Percentiles rank a stretch among this genome's conserved stretches.
Conservation (phyloP, 2,797 vertebrate genomes). For the Pipistrellus pygmaeus region DNA sequence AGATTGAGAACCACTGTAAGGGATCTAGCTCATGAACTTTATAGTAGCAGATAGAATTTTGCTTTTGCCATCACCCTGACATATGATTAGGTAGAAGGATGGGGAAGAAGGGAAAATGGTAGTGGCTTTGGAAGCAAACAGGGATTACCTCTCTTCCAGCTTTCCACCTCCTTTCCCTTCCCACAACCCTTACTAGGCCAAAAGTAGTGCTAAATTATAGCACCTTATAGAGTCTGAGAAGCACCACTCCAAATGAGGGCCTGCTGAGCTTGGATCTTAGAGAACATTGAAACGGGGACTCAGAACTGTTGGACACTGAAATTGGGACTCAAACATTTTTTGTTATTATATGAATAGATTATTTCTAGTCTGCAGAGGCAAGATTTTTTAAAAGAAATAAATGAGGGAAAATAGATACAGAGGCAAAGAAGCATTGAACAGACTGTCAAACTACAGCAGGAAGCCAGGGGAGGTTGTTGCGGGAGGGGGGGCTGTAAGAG, state of each 20-base stretch:
- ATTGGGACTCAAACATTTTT: too few species aligned
- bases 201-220: not conserved
- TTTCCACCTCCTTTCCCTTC: not conserved
- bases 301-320: too few species aligned
- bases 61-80: not conserved
- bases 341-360: too few species aligned
- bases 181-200: not conserved
- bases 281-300: not conserved
- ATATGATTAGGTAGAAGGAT: not conserved
- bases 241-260: not conserved
- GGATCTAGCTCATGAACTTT: not conserved
- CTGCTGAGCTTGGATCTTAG: not conserved
- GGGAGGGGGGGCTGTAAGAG: too few species aligned
- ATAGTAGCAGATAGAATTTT: not conserved
- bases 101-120: not conserved
- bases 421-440: too few species aligned
- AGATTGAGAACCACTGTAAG: not conserved
- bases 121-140: not conserved
- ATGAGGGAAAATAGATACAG: too few species aligned
- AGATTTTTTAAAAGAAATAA: too few species aligned
- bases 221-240: not conserved
- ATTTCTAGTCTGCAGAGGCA: too few species aligned
- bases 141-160: not conserved
- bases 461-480: too few species aligned
- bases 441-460: too few species aligned